phyloP scores from a whole-genome alignment of 2,888 invertebrate species.

The Myopa tessellatipennis region DNA sequence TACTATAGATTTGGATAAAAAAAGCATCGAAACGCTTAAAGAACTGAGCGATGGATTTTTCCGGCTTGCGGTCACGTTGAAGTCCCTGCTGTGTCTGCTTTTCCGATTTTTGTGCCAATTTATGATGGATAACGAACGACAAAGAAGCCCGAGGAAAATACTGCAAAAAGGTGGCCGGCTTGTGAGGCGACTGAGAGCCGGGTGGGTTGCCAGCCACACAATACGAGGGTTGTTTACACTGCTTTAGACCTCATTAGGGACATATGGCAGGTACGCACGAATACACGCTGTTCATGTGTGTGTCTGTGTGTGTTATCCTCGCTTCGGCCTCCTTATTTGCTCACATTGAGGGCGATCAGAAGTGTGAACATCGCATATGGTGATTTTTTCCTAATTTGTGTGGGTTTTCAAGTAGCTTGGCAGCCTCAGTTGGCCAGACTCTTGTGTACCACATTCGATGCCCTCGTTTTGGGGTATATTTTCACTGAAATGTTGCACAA shows the following conservation, averaged over 20 bases:
- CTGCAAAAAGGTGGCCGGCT: constrained; percentile 6
- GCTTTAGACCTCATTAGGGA: constrained; percentile 45
- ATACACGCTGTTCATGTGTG: neutral
- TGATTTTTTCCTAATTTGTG: neutral
- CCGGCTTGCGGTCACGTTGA: neutral
- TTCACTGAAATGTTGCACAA: too few relatives aligned
- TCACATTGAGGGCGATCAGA: neutral
- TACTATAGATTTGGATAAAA: neutral
- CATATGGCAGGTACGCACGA: constrained; percentile 47
- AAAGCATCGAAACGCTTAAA: neutral
- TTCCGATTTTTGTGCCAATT: constrained; percentile 24
- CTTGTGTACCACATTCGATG: neutral
- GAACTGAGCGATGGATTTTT: neutral
- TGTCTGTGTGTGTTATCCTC: neutral
- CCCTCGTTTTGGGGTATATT: too few relatives aligned
- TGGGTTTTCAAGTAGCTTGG: neutral
- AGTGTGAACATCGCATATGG: constrained; percentile 6
- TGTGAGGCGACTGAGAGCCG: constrained; percentile 36
- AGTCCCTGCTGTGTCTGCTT: neutral
- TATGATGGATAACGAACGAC: neutral
- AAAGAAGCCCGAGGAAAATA: constrained; percentile 1
- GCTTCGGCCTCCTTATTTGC: neutral
- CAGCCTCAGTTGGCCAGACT: neutral
- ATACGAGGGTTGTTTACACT: constrained; percentile 34
- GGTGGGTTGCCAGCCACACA: constrained; percentile 6